These are phyloP conservation scores for Lithophane leautieri DNA, from an alignment of 2,888 invertebrate species.

Conservation along the genomic window DNA sequence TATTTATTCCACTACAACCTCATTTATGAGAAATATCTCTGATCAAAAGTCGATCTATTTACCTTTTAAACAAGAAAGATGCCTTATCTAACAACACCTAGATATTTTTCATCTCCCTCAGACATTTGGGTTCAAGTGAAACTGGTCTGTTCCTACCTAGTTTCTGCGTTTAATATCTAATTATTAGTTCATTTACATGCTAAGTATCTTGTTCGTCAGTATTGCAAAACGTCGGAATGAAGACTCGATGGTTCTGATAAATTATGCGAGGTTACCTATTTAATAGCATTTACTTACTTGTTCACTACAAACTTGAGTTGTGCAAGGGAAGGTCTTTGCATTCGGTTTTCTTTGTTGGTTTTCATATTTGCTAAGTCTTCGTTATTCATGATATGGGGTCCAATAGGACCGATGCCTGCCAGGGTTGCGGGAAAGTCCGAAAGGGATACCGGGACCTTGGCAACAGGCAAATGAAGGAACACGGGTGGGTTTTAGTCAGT, in stretches of 20 bases:
- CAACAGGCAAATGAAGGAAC: no score
- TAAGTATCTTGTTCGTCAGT: constrained; percentile 49
- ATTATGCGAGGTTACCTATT: constrained; percentile 40
- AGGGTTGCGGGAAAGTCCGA: no score
- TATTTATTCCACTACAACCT: neutral
- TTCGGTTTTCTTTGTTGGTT: constrained; percentile 28
- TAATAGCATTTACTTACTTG: constrained; percentile 19
- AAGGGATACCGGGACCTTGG: no score
- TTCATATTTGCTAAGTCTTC: neutral
- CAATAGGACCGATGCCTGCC: no score
- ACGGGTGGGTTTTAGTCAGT: no score
- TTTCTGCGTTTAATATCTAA: constrained; percentile 41
- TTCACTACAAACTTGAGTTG: constrained; percentile 26
- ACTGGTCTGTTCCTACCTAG: constrained; percentile 32
- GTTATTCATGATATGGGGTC: neutral
- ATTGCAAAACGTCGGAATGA: constrained; percentile 51
- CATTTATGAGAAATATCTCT: neutral
- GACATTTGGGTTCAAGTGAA: constrained; percentile 35
- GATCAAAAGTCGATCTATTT: constrained; percentile 17
- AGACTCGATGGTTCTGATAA: constrained; percentile 45
- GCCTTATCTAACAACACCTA: neutral
- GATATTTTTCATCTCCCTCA: neutral
- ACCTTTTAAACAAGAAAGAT: constrained; percentile 42
- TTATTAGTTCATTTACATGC: constrained; percentile 55
- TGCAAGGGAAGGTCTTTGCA: constrained; percentile 32